Percentiles rank a stretch among this genome's conserved stretches.
Conservation (phyloP, 1,140 invertebrate genomes). For the Metaphire vulgaris region DNA sequence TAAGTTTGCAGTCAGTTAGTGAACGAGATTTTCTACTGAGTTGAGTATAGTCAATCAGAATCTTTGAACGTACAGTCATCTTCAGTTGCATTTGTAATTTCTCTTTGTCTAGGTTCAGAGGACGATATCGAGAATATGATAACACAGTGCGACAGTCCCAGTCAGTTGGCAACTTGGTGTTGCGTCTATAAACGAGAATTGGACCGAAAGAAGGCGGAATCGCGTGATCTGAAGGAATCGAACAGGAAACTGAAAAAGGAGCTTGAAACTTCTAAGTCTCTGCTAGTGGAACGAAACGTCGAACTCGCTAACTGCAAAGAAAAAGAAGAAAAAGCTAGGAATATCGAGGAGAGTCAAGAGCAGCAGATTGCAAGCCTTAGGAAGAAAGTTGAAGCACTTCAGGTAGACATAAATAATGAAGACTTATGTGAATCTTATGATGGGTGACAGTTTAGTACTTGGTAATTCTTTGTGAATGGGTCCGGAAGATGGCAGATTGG, state of each 20-base stretch:
- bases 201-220: constrained; percentile 11
- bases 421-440: too few relatives aligned
- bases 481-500: too few relatives aligned
- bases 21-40: too few relatives aligned
- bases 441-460: too few relatives aligned
- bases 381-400: not conserved
- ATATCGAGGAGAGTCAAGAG: not conserved
- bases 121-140: constrained; percentile 13
- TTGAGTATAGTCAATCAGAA: too few relatives aligned
- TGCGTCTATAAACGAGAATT: constrained; percentile 16
- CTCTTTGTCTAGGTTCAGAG: not conserved
- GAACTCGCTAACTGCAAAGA: not conserved
- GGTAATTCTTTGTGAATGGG: too few relatives aligned
- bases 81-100: too few relatives aligned
- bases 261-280: not conserved
- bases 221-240: not conserved
- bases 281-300: constrained; percentile 9
- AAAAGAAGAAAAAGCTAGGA: not conserved
- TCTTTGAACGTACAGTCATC: too few relatives aligned
- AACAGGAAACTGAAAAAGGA: constrained; percentile 15
- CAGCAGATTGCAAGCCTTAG: not conserved
- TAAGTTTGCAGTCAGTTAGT: too few relatives aligned
- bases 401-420: not conserved
- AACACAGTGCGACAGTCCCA: not conserved
- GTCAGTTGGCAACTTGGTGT: constrained; percentile 23